Evolutionary conservation across 2,888 invertebrate species (phyloP).

Genomic region (Drosophila tripunctata): DNA sequence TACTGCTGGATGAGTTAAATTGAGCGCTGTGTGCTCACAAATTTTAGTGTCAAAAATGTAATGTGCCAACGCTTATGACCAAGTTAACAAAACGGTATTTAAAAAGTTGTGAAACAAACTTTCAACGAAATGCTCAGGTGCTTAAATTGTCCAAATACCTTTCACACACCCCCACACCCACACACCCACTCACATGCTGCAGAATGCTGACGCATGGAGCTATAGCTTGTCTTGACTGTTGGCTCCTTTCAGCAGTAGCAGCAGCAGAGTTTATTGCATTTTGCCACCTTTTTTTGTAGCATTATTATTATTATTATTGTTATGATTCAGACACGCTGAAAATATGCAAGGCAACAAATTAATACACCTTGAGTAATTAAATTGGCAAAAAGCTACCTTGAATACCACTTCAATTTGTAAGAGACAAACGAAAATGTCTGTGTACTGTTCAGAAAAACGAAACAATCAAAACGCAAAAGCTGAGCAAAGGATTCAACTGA

Average conservation of each 20-base stretch:
- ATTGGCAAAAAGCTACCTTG: background rate
- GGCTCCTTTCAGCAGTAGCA: too few species aligned
- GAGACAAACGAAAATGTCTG: background rate
- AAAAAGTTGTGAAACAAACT: conserved; percentile 69
- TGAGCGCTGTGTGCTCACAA: background rate
- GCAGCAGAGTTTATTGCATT: conserved; percentile 47
- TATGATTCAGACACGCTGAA: conserved; percentile 17
- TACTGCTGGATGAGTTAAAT: background rate
- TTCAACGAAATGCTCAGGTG: conserved; percentile 61
- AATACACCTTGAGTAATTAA: conserved; percentile 41
- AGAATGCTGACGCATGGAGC: conserved; percentile 31
- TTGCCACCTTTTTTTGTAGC: conserved; percentile 35
- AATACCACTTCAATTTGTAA: background rate
- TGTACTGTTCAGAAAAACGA: background rate
- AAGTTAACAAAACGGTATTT: conserved; percentile 51
- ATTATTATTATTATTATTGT: conserved; percentile 16
- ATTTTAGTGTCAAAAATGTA: conserved; percentile 41
- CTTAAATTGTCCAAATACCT: conserved; percentile 59
- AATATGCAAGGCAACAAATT: conserved; percentile 41
- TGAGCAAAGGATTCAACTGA: conserved; percentile 2
- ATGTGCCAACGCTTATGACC: conserved; percentile 33
- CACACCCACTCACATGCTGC: background rate
- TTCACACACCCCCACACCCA: conserved; percentile 16
- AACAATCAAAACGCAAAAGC: conserved; percentile 2
- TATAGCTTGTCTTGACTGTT: conserved; percentile 20